A percentile compares a stretch with the other conserved stretches of the same genome.
phyloP scores from a whole-genome alignment of 2,797 vertebrate species.

The Cygnus olor region DNA sequence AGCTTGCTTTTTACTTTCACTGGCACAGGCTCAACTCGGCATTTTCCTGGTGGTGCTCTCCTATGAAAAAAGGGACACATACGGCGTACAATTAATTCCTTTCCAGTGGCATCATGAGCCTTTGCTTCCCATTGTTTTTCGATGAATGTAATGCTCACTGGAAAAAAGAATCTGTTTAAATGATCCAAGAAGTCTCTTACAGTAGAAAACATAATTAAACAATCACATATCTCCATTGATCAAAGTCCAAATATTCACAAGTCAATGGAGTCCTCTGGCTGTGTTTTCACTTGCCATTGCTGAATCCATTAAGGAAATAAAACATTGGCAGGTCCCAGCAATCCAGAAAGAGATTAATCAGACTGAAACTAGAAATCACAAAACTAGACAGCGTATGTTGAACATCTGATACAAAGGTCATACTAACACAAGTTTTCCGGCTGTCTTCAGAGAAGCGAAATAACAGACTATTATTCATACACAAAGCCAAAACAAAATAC shows the following conservation, averaged over 20 bases:
- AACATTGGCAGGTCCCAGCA: background rate
- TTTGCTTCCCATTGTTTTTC: slow-evolving; percentile 1
- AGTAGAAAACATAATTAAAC: slow-evolving; percentile 11
- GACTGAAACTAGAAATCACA: slow-evolving; percentile 8
- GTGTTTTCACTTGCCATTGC: background rate
- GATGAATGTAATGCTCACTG: background rate
- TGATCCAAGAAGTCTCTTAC: background rate
- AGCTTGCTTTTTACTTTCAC: slow-evolving; percentile 88
- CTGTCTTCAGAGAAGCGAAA: background rate
- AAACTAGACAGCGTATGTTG: background rate
- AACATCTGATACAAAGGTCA: background rate
- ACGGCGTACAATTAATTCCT: background rate
- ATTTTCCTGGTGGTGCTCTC: slow-evolving; percentile 90
- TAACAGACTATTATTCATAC: background rate
- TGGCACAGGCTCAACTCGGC: slow-evolving; percentile 82
- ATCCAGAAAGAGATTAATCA: slow-evolving; percentile 13
- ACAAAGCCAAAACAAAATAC: slow-evolving; percentile 12
- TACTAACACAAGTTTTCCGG: background rate
- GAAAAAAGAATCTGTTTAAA: background rate
- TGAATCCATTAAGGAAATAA: slow-evolving; percentile 29
- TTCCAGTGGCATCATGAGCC: background rate
- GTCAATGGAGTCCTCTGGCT: slow-evolving; percentile 3
- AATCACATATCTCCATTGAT: background rate
- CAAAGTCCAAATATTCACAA: slow-evolving; percentile 23
- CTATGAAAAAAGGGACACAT: slow-evolving; percentile 75